A percentile compares a stretch with the other conserved stretches of the same genome.
Conservation (phyloP, 2,797 vertebrate genomes). For the Perodicticus potto region DNA sequence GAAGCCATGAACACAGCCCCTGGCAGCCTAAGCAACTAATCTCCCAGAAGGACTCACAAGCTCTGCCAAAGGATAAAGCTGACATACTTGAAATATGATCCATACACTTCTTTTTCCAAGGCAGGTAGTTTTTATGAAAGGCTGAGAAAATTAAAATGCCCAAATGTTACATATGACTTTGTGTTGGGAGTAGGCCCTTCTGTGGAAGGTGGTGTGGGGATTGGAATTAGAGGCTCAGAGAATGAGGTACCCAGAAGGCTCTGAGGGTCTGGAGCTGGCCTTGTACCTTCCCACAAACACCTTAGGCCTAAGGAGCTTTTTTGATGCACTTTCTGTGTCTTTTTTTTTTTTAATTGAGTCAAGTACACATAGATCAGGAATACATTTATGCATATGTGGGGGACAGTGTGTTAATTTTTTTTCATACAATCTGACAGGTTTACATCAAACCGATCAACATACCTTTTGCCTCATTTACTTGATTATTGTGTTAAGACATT, state of each 20-base stretch:
- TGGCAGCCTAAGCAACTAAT: not conserved
- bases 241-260: not conserved
- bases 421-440: no score
- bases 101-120: not conserved
- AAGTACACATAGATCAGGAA: no score
- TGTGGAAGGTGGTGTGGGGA: not conserved
- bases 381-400: no score
- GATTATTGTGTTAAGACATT: no score
- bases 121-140: constrained; percentile 49
- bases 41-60: not conserved
- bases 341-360: no score
- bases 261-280: not conserved
- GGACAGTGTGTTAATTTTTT: no score
- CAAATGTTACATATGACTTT: not conserved
- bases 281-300: not conserved
- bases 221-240: not conserved
- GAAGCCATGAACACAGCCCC: not conserved
- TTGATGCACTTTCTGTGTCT: not conserved
- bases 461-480: no score
- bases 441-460: no score
- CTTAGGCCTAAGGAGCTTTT: not conserved
- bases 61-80: not conserved
- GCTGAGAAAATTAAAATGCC: constrained; percentile 40
- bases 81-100: constrained; percentile 49
- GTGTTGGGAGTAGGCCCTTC: not conserved